A percentile compares a stretch with the other conserved stretches of the same genome.
These are phyloP conservation scores for Caenorhabditis drosophilae DNA, from an alignment of 2,888 invertebrate genomes.

Conservation along the genomic window DNA sequence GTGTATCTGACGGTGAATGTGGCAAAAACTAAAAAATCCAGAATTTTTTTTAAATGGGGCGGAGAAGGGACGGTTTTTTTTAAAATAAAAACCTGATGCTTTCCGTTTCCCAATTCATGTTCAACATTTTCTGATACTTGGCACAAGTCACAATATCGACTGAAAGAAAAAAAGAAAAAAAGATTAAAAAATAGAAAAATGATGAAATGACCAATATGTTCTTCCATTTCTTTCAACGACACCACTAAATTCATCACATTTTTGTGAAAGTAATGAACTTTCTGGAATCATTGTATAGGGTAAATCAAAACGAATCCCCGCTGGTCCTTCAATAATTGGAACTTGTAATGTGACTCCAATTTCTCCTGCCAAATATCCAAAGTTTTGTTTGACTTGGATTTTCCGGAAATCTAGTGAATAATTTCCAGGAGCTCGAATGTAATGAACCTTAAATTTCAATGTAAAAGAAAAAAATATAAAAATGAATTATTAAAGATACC, in stretches of 20 bases:
- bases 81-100: too few species aligned
- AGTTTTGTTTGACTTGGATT: constrained; percentile 58
- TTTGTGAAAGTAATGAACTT: constrained; percentile 62
- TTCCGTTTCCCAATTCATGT: constrained; percentile 53
- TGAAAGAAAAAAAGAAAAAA: constrained; percentile 16
- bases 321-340: constrained; percentile 66
- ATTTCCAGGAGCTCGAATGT: constrained; percentile 67
- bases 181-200: background rate
- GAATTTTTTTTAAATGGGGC: constrained; percentile 4
- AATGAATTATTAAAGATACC: constrained; percentile 8
- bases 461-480: background rate
- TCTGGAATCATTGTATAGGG: constrained; percentile 68
- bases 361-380: constrained; percentile 64
- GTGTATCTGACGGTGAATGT: constrained; percentile 16
- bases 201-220: constrained; percentile 64
- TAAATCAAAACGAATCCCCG: constrained; percentile 67
- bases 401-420: constrained; percentile 63
- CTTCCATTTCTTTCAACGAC: constrained; percentile 65
- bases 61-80: too few species aligned
- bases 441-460: constrained; percentile 48
- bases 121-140: constrained; percentile 60
- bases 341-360: constrained; percentile 68
- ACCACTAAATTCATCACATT: constrained; percentile 65
- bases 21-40: constrained; percentile 33
- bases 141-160: constrained; percentile 68